Evolutionary conservation across 2,797 vertebrate species (phyloP), one percentile per base, ranked within the genome.

Genomic region (Myotis findleyi): DNA sequence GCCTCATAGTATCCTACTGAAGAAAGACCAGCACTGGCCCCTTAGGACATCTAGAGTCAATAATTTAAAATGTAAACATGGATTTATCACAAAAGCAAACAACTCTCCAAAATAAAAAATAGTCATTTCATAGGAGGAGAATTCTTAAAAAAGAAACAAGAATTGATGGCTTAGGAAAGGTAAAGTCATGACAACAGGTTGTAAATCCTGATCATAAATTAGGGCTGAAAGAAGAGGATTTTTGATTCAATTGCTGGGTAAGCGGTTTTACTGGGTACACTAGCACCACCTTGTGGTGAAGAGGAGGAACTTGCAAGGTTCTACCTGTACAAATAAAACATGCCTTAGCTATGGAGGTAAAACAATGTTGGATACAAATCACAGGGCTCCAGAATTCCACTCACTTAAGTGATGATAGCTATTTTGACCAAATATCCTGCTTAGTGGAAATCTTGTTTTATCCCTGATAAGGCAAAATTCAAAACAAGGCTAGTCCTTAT

Each of bases 281-380:
- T 87, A 98, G 96, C 97, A 97, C 98, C 98, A 98, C 96, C 98
- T 95, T 98, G 98, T 97, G 98, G 98, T 47, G 3, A 49, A 12
- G 7, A 23, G 16, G 0, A 68, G 41, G 53, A 92, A 96, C 20
- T 93, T 36, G 36, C 38, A 75, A 72, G 41, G 9, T 55, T 27
- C 73, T 64, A 44, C 55, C 8, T 57, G 9, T 41, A 9, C 13
- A 33, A 9, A 73, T 14, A 87, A 90, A 87, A 68, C 21, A 27
- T 25, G 79, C 47, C 57, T 51, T 66, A 11, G 16, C 36, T 10
- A 7, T 3, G 8, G 30, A 33, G 27, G 18, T 91, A 87, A 93
- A 91, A 62, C 11, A 13, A 72, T 1, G 17, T n/a, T 68, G 55
- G 12, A 80, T 23, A 81, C 36, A 95, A 82, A 93, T 51, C 44